Evolutionary conservation across 2,797 vertebrate genomes (phyloP), one percentile per base, ranked within the genome.

Genomic region (Heteromormyrus szaboi): DNA sequence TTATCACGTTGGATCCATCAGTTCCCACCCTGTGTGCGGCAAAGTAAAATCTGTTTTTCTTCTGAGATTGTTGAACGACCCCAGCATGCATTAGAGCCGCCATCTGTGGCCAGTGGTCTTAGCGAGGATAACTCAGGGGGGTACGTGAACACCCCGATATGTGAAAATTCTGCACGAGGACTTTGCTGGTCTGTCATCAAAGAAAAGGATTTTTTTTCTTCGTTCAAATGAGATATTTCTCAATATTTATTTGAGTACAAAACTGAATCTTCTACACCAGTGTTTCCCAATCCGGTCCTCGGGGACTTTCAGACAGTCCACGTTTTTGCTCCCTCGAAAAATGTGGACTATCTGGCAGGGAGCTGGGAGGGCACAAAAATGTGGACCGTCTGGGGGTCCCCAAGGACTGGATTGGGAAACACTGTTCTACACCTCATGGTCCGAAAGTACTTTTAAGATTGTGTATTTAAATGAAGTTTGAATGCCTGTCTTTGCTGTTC

Each of bases 1-100:
- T 94, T 97, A 97, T 97, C 96, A 96, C 96, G 96, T 96, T 95
- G 92, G 95, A 95, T 96, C 96, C 95, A 93, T 93, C 91, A 90
- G 92, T 92, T 93, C 93, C 68, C 92, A 87, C 89, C 88, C 81
- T 85, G 81, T 46, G 46, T 85, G 62, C 81, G 1, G 50, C 44
- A 85, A 56, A 85, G 81, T 54, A n/a, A 41, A 68, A 53, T 85
- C 83, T 89, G 54, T 89, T 85, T 85, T 85, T 68, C 62, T 85
- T 85, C 59, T 48, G 81, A 51, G 88, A 62, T 79, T 85, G 81
- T 59, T 68, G 54, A n/a, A 25, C 41, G 44, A 50, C 50, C 87
- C 51, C 62, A 53, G 62, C 65, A 44, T 51, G 87, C 65, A 51
- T 79, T 48, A n/a, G 48, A 51, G 46, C 17, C 33, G 37, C 81